A percentile compares a stretch with the other conserved stretches of the same genome.
Conservation (phyloP, 37 sponge, comb jelly and placozoan species). For the Tethya wilhelma region DNA sequence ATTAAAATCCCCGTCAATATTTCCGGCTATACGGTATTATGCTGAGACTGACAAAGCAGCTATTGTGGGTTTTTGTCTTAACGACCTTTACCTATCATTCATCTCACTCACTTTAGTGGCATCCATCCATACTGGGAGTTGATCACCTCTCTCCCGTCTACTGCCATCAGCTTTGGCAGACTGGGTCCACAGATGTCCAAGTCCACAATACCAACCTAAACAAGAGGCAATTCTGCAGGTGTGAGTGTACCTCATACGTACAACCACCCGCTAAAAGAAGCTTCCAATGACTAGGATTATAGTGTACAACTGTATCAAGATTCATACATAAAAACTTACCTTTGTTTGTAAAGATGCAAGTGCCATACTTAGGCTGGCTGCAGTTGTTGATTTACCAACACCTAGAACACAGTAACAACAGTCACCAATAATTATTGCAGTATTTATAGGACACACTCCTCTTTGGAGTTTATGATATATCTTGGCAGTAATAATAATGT, state of each 20-base stretch:
- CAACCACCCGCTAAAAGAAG: not conserved
- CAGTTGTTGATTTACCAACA: constrained; percentile 91
- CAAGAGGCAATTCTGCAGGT: not conserved
- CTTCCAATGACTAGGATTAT: not conserved
- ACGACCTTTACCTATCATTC: no score
- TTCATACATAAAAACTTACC: constrained; percentile 35
- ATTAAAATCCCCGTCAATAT: no score
- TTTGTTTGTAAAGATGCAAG: constrained; percentile 54
- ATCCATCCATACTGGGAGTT: constrained; percentile 85
- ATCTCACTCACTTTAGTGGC: constrained; percentile 63
- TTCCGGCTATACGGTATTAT: no score
- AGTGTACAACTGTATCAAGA: not conserved
- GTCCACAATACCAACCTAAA: constrained; percentile 86
- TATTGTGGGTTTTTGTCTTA: no score
- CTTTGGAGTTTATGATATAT: not conserved
- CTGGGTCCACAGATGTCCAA: constrained; percentile 96
- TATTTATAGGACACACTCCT: not conserved
- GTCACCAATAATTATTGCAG: not conserved
- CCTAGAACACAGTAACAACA: constrained; percentile 32
- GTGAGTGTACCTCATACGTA: not conserved
- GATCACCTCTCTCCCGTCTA: constrained; percentile 64
- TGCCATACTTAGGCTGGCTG: constrained; percentile 71
- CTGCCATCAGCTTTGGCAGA: constrained; percentile 73
- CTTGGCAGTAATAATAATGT: not conserved
- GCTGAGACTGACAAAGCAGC: no score